These are phyloP conservation scores for Trochalopteron elliotii DNA, from an alignment of 2,113 vertebrate genomes.

Conservation along the genomic window DNA sequence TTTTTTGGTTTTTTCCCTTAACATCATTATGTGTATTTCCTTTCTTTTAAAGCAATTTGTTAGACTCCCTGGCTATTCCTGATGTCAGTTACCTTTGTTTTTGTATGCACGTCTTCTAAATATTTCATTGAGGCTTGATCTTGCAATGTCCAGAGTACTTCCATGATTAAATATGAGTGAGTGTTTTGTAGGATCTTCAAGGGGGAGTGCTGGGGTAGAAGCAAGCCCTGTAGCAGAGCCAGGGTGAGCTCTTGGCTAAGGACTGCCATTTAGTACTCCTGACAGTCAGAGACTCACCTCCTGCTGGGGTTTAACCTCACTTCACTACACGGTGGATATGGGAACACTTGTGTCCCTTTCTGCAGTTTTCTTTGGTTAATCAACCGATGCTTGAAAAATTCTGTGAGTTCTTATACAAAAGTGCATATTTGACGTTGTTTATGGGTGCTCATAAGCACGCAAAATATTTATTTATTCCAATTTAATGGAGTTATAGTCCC, in stretches of 20 bases:
- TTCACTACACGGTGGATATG: neutral
- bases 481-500: neutral
- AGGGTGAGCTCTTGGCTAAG: neutral
- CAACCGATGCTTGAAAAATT: neutral
- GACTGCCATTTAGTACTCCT: neutral
- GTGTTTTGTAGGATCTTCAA: neutral
- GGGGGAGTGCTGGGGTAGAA: neutral
- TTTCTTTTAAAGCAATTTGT: neutral
- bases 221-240: neutral
- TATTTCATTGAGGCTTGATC: conserved; percentile 26
- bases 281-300: neutral
- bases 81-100: neutral
- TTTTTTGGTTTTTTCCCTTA: neutral
- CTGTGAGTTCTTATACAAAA: neutral
- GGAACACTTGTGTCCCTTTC: neutral
- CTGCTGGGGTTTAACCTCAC: neutral
- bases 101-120: neutral
- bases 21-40: neutral
- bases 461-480: conserved; percentile 26
- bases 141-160: neutral
- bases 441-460: neutral
- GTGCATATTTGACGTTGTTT: neutral
- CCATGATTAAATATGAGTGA: neutral
- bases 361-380: neutral
- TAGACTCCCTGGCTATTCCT: neutral